Evolutionary conservation across 2,888 invertebrate species (phyloP), one percentile per base, ranked within the genome.

Genomic region (Strigamia transsilvanica): DNA sequence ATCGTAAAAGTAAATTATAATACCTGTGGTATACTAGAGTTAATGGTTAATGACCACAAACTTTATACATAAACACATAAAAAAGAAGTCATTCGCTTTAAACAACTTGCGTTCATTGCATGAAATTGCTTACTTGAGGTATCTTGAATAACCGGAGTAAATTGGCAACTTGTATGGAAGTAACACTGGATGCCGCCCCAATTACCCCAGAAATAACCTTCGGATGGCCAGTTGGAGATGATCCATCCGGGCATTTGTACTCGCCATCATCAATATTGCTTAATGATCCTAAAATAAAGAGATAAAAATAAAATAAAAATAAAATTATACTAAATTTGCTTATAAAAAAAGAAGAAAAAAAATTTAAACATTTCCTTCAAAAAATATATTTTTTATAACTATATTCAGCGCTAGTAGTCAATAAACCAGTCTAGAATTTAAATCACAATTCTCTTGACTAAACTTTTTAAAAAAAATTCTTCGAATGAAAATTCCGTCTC

Each of bases 101-200:
- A 23, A 73, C 13, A 73, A 21, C 73, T 73, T 18, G 73, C 10
- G 15, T 73, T 18, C 73, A 73, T 18, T 32, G 23, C 4, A 73
- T 73, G 73, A 46, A 15, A 27, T 73, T 5, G 21, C 84, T 83
- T 85, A 90, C 90, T 88, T 90, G 97, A 13, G 98, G 97, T 87
- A 98, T 98, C 87, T 94, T 93, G 90, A 98, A 98, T 82, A 98
- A 92, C 66, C 97, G 91, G 83, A 98, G 89, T 83, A 95, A 90
- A 89, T 95, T 98, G 84, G 97, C 97, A 83, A 98, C 97, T 90
- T 98, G 97, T 86, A 98, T 97, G 73, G 97, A 97, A 81, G 97
- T 98, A 85, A 97, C 97, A 86, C 96, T 96, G 61, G 96, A 97
- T 18, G 95, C 94, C 5, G 95, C 95, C 3, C 94, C 95, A 46